Conservation (phyloP, 2,113 vertebrate species). For the Isurus oxyrinchus region DNA sequence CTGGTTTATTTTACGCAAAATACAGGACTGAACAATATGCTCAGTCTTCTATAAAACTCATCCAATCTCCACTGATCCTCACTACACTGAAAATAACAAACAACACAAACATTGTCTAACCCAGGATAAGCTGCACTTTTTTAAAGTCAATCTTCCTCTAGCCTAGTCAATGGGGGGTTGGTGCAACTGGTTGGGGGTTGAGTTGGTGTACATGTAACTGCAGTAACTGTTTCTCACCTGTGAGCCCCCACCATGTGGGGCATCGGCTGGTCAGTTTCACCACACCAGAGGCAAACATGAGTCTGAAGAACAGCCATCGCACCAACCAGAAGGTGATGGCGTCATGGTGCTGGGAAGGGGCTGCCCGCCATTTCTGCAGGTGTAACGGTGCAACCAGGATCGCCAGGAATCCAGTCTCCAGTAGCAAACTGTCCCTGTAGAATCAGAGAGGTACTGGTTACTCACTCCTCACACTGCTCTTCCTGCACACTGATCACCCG, state of each 20-base stretch:
- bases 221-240: constrained; percentile 55
- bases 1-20: neutral
- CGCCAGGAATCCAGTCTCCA: constrained; percentile 80
- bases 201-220: neutral
- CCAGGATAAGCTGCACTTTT: neutral
- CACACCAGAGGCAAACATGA: constrained; percentile 89
- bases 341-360: constrained; percentile 55
- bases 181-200: neutral
- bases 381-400: constrained; percentile 75
- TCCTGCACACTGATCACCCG: neutral
- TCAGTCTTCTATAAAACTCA: neutral
- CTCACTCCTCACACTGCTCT: neutral
- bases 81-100: neutral
- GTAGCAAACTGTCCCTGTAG: constrained; percentile 78
- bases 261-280: constrained; percentile 89
- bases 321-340: constrained; percentile 73
- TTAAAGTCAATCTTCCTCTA: neutral
- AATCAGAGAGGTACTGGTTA: neutral
- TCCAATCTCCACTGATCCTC: neutral
- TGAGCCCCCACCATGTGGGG: constrained; percentile 91
- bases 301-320: constrained; percentile 88
- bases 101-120: neutral
- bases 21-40: neutral
- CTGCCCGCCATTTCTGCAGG: constrained; percentile 46
- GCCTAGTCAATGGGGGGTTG: neutral